Percentiles rank a stretch among this genome's conserved stretches.
Conservation (phyloP, 1,140 invertebrate species). For the Tetramorium parvispinum region DNA sequence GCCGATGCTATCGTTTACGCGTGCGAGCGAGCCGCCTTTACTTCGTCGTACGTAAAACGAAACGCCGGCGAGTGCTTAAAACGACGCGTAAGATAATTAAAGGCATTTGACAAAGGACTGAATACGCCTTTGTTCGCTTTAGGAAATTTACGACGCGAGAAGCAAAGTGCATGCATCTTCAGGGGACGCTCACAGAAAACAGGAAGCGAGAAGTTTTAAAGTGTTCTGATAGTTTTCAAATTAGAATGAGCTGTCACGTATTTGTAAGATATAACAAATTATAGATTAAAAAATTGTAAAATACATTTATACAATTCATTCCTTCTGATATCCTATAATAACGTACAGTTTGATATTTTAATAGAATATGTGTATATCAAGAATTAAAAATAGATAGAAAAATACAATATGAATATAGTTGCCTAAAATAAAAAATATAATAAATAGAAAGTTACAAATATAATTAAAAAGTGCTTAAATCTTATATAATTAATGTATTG, state of each 20-base stretch:
- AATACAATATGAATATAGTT: background rate
- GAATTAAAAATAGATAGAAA: background rate
- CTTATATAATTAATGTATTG: background rate
- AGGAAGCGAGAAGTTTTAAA: background rate
- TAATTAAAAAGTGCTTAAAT: background rate
- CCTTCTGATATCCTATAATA: background rate
- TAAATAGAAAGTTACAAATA: background rate
- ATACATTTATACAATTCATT: background rate
- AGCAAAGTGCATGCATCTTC: background rate
- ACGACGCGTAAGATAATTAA: slow-evolving; percentile 61
- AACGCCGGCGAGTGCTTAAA: background rate
- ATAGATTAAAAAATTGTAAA: background rate
- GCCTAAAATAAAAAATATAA: background rate
- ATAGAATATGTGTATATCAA: background rate
- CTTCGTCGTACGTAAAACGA: background rate
- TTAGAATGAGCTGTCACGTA: background rate
- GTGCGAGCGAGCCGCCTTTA: background rate
- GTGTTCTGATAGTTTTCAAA: background rate
- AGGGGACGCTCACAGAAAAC: background rate
- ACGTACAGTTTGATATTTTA: background rate
- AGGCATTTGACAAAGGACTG: slow-evolving; percentile 58
- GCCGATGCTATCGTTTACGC: slow-evolving; percentile 35
- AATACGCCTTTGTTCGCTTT: slow-evolving; percentile 75
- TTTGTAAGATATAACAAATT: background rate
- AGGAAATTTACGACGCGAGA: slow-evolving; percentile 70